These are phyloP conservation scores for Trichoplusia ni DNA, from an alignment of 1,140 invertebrate species.

Conservation along the genomic window DNA sequence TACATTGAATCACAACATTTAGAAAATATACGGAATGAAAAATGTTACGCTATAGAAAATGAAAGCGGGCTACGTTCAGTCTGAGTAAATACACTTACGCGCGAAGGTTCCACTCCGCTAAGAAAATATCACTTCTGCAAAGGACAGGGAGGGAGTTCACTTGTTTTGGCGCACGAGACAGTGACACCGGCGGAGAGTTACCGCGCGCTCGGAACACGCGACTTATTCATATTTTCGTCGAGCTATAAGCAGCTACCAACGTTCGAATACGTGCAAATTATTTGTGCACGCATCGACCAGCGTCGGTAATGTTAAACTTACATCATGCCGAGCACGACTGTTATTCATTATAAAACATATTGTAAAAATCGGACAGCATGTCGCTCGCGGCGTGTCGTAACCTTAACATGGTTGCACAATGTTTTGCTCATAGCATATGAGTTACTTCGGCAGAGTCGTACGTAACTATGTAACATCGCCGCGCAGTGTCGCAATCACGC, in stretches of 20 bases:
- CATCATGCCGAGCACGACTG: background rate
- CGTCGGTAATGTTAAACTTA: background rate
- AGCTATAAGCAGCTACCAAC: too few relatives aligned
- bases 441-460: background rate
- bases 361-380: background rate
- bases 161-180: conserved; percentile 8
- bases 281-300: background rate
- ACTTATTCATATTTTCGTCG: background rate
- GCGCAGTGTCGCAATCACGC: background rate
- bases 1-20: conserved; percentile 56
- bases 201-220: background rate
- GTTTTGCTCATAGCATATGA: background rate
- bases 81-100: conserved; percentile 37
- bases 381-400: background rate
- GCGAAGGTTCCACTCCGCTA: conserved; percentile 30
- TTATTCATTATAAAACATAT: background rate
- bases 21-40: conserved; percentile 25
- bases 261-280: background rate
- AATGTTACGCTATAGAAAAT: conserved; percentile 34
- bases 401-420: background rate
- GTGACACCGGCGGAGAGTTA: background rate
- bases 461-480: background rate
- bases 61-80: conserved; percentile 25
- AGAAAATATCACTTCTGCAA: conserved; percentile 30
- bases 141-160: conserved; percentile 16